These are phyloP conservation scores for Tachina grossa DNA, from an alignment of 2,888 invertebrate species.

Conservation along the genomic window DNA sequence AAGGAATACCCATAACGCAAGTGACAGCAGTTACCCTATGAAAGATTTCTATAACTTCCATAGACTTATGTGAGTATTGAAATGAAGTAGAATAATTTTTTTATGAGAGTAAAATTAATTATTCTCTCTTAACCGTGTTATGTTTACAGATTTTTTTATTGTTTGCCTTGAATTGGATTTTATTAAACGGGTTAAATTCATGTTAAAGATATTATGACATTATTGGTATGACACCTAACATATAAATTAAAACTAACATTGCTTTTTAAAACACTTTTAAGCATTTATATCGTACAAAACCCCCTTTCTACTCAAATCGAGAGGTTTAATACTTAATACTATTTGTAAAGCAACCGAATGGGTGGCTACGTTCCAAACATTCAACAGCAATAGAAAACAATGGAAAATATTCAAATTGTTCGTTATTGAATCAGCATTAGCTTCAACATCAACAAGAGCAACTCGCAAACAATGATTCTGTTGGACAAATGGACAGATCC, in stretches of 20 bases:
- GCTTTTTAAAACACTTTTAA: background rate
- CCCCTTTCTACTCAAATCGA: background rate
- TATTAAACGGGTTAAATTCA: no score
- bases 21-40: no score
- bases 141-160: no score
- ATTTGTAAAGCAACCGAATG: background rate
- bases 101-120: no score
- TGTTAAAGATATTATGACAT: no score
- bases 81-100: no score
- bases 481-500: conserved; percentile 50
- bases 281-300: background rate
- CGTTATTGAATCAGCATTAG: conserved; percentile 46
- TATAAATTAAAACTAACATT: background rate
- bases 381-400: conserved; percentile 26
- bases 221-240: background rate
- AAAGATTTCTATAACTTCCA: no score
- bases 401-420: conserved; percentile 50
- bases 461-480: conserved; percentile 44
- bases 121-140: no score
- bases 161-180: no score
- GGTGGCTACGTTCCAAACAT: conserved; percentile 10
- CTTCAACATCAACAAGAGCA: conserved; percentile 40
- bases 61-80: no score
- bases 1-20: no score
- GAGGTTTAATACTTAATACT: no score